A percentile compares a stretch with the other conserved stretches of the same genome.
These are phyloP conservation scores for Muraenolepis orangiensis DNA, from an alignment of 2,797 vertebrate genomes.

Conservation along the genomic window DNA sequence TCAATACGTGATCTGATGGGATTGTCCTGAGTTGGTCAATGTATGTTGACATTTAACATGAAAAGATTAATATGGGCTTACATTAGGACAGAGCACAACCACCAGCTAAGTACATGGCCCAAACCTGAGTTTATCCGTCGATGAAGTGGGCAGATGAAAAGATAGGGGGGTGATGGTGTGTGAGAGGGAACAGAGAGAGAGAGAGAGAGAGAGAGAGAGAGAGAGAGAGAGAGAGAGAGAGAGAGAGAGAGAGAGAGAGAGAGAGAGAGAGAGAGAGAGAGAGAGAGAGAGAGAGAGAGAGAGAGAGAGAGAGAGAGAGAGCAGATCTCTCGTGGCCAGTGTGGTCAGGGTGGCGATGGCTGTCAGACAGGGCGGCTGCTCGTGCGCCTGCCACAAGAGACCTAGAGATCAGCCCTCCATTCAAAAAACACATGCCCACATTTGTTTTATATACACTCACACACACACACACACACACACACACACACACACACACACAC, in stretches of 20 bases:
- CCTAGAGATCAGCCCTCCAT: conserved; percentile 2
- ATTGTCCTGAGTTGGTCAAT: neutral
- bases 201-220: neutral
- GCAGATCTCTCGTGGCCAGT: neutral
- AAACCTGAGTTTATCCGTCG: neutral
- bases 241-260: neutral
- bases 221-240: neutral
- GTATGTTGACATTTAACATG: neutral
- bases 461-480: neutral
- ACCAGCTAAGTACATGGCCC: neutral
- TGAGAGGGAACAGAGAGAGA: neutral
- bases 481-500: no score
- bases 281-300: neutral
- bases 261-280: neutral
- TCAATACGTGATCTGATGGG: neutral
- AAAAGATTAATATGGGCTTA: neutral
- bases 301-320: neutral
- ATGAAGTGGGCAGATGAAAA: neutral
- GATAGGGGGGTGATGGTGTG: neutral
- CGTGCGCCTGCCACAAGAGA: neutral
- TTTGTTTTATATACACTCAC: neutral
- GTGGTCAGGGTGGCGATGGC: neutral
- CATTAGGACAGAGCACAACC: neutral
- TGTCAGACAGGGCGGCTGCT: neutral
- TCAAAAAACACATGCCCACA: neutral